Base-by-base conservation (phyloP, 2,888 invertebrate species). In the Drosophila setosimentum region DNA sequence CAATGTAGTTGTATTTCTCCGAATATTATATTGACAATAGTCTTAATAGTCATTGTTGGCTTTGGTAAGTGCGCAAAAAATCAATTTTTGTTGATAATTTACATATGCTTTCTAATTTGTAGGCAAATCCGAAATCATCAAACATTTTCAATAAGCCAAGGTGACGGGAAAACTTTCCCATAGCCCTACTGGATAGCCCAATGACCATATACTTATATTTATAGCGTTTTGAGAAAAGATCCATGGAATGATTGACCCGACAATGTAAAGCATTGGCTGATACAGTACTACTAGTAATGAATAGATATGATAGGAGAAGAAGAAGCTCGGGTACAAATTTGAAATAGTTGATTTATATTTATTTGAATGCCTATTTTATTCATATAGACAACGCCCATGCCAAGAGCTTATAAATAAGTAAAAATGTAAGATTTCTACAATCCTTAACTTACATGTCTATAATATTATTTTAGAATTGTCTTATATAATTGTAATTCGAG, bases 21-120 rank as follows among this genome's bases (percentile, higher is more conserved):
- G 13, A 50, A 40, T 37, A 37, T 30, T 21, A 29, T 16, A 13
- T 40, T 40, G 21, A 16, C 24, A 4, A 4, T 27, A 32, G 27
- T 37, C 13, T 4, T 51, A 21, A 24, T 16, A 51, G 37, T 51
- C 18, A 7, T 61, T 51, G 21, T 61, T 30, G n/a, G 24, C 51
- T 32, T 18, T 61, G 42, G 27, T 32, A 53, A 50, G 21, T 50
- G 29, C 3, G 27, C 5, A 50, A 30, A 32, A 24, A 8, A 16
- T 33, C 6, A 53, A 3, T 1, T 4, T 16, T 21, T 27, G 18
- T 18, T 35, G 1, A 35, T 27, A n/a, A 5, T 45, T 45, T 45
- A n/a, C 18, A n/a, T 35, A 27, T n/a, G 24, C 35, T 27, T 54
- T 35, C 35, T 24, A 54, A 54, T n/a, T 27, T 11, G 18, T 27